A percentile compares a stretch with the other conserved stretches of the same genome.
Conservation (phyloP, 2,113 vertebrate genomes). For the Hiodon alosoides region DNA sequence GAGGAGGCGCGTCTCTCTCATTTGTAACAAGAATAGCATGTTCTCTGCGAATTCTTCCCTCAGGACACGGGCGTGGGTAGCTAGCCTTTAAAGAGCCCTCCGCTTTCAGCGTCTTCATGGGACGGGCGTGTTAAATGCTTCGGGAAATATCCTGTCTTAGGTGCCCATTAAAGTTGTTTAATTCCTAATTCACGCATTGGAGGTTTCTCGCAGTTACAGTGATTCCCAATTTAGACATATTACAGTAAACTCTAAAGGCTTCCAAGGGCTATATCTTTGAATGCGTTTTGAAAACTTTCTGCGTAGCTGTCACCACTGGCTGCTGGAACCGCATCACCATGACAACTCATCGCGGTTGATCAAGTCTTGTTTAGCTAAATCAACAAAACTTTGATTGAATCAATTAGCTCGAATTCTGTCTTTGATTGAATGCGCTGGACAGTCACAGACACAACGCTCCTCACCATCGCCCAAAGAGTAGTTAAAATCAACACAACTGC, state of each 20-base stretch:
- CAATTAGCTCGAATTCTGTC: constrained; percentile 19
- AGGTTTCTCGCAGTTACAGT: too few species aligned
- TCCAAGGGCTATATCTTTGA: neutral
- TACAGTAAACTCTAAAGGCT: neutral
- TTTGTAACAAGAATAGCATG: constrained; percentile 31
- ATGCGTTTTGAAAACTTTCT: neutral
- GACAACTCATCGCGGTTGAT: constrained; percentile 24
- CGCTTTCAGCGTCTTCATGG: constrained; percentile 4
- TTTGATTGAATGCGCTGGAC: neutral
- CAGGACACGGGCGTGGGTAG: constrained; percentile 25
- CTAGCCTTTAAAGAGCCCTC: constrained; percentile 24
- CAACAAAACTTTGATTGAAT: constrained; percentile 19
- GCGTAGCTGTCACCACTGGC: neutral
- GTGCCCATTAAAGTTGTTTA: too few species aligned
- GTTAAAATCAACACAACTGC: neutral
- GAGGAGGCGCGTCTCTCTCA: constrained; percentile 41
- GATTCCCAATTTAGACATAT: neutral
- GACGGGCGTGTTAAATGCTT: neutral
- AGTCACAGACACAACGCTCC: neutral
- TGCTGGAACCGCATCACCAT: constrained; percentile 13
- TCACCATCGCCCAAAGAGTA: neutral
- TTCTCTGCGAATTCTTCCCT: constrained; percentile 29
- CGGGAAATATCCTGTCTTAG: too few species aligned
- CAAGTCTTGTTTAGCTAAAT: constrained; percentile 21
- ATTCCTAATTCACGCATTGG: too few species aligned